Conservation (phyloP, 1,140 invertebrate genomes). For the Coenobita brevimanus region DNA sequence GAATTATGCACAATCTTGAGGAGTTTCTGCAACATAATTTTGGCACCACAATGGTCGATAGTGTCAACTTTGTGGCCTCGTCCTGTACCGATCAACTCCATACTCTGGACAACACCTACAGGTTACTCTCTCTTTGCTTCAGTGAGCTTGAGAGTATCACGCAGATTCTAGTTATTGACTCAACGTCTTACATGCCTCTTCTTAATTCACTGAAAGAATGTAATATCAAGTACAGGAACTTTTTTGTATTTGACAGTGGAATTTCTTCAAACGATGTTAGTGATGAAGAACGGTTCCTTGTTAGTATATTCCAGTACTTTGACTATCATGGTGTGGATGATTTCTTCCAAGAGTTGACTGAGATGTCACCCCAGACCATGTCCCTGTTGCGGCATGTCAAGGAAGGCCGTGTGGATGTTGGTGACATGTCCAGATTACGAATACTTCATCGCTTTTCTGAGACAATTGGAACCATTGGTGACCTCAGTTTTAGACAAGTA, state of each 20-base stretch:
- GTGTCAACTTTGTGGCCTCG: conserved; percentile 3
- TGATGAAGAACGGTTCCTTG: conserved; percentile 21
- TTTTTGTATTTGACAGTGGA: conserved; percentile 23
- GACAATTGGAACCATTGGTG: background rate
- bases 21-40: conserved; percentile 9
- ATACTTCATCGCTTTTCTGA: conserved; percentile 23
- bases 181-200: conserved; percentile 10
- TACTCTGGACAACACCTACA: conserved; percentile 20
- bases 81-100: background rate
- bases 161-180: conserved; percentile 33
- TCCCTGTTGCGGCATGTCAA: background rate
- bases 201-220: conserved; percentile 23
- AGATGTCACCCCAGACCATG: conserved; percentile 12
- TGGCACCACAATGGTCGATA: background rate
- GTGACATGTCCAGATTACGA: conserved; percentile 11
- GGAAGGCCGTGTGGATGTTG: background rate
- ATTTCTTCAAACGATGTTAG: background rate
- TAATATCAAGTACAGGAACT: conserved; percentile 30
- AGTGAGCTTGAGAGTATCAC: conserved; percentile 10
- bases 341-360: conserved; percentile 37
- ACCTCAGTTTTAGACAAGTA: conserved; percentile 14
- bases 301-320: conserved; percentile 20
- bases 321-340: conserved; percentile 38
- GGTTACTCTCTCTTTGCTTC: conserved; percentile 16
- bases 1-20: conserved; percentile 8